phyloP scores from a whole-genome alignment of 1,140 invertebrate species.

The Zaprionus taronus region DNA sequence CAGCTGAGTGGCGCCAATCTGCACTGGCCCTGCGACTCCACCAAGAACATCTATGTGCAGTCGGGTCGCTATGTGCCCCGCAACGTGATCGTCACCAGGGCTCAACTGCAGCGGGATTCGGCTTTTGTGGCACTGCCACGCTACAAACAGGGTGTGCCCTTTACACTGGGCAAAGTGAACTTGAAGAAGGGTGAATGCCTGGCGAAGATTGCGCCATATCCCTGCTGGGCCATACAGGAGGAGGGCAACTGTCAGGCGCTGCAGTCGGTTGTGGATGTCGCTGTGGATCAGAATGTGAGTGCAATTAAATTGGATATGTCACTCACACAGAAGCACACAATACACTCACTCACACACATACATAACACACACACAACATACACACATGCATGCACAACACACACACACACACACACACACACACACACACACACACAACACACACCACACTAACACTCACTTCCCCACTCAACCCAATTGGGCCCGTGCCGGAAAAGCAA shows the following conservation, averaged over 20 bases:
- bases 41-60: slow-evolving; percentile 86
- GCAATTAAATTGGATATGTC: slow-evolving; percentile 48
- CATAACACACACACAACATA: not conserved
- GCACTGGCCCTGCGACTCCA: slow-evolving; percentile 86
- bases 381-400: no score
- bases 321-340: not conserved
- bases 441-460: no score
- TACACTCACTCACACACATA: not conserved
- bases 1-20: slow-evolving; percentile 85
- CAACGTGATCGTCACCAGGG: slow-evolving; percentile 87
- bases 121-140: slow-evolving; percentile 87
- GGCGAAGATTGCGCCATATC: slow-evolving; percentile 86
- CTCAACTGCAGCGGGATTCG: slow-evolving; percentile 86
- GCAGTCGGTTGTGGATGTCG: slow-evolving; percentile 87
- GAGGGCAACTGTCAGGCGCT: slow-evolving; percentile 87
- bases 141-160: slow-evolving; percentile 86
- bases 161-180: slow-evolving; percentile 86
- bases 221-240: slow-evolving; percentile 87
- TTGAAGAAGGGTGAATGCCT: slow-evolving; percentile 85
- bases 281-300: slow-evolving; percentile 85
- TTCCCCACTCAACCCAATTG: not conserved
- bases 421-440: no score
- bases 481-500: slow-evolving; percentile 23
- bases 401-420: no score
- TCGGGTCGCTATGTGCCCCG: slow-evolving; percentile 86